Evolutionary conservation across 2,797 vertebrate species (phyloP).

Genomic region (Spinus olivaceus): DNA sequence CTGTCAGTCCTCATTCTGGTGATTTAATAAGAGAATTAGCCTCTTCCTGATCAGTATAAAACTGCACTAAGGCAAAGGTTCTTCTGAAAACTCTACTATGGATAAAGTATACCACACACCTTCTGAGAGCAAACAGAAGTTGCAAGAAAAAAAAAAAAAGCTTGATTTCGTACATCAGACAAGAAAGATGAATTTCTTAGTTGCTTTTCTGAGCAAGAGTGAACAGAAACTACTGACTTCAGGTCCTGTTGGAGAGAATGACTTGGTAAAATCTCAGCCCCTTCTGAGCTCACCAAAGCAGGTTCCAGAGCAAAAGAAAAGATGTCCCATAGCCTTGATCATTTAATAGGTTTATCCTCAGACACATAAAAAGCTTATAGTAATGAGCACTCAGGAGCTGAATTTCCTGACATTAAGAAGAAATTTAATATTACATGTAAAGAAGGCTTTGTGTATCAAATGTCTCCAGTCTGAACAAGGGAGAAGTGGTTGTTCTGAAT

Average conservation of each 20-base stretch:
- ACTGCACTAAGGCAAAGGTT: neutral
- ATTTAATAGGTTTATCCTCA: constrained; percentile 23
- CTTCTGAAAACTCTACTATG: neutral
- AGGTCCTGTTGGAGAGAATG: neutral
- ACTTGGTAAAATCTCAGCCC: neutral
- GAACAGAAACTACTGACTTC: neutral
- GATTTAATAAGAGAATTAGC: constrained; percentile 19
- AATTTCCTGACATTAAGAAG: neutral
- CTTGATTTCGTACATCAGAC: neutral
- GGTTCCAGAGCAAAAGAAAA: neutral
- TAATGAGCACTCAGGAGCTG: neutral
- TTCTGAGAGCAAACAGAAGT: neutral
- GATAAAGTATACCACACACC: neutral
- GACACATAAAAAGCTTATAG: neutral
- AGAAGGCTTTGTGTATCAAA: neutral
- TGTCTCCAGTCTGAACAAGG: neutral
- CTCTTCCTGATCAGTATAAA: neutral
- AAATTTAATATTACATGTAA: neutral
- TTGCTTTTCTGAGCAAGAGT: neutral
- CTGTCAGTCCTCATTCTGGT: neutral
- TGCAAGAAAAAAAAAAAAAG: neutral
- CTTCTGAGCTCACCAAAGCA: neutral
- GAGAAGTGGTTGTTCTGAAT: neutral
- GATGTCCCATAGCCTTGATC: neutral
- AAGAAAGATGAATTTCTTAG: neutral